These are phyloP conservation scores for Hydroisotoma schaefferi DNA, from an alignment of 2,888 invertebrate genomes.

Conservation along the genomic window DNA sequence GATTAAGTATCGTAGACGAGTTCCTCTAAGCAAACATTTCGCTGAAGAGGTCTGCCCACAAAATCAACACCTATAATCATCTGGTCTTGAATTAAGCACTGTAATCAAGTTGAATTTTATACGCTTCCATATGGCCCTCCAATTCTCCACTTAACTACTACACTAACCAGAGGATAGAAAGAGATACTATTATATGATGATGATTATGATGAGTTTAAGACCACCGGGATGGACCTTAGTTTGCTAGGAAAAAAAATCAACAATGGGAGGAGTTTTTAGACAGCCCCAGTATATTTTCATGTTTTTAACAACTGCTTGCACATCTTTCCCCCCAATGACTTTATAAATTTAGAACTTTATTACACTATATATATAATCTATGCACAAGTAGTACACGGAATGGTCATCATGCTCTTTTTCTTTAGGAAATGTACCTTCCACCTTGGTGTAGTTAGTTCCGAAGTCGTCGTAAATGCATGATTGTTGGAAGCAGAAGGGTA, in stretches of 20 bases:
- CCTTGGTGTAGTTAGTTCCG: no score
- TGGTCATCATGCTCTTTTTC: no score
- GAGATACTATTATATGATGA: background rate
- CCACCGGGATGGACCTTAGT: conserved; percentile 44
- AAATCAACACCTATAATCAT: conserved; percentile 50
- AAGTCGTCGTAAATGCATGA: no score
- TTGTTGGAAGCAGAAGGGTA: no score
- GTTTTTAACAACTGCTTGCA: conserved; percentile 45
- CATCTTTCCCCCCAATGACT: conserved; percentile 46
- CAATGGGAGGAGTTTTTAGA: conserved; percentile 47
- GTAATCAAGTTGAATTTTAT: conserved; percentile 48
- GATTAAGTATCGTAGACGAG: background rate
- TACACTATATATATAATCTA: no score
- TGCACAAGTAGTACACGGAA: no score
- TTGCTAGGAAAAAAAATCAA: conserved; percentile 41
- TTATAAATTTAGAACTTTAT: conserved; percentile 49
- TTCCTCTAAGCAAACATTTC: conserved; percentile 28
- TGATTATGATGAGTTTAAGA: conserved; percentile 26
- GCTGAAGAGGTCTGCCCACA: conserved; percentile 44
- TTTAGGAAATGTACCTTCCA: no score
- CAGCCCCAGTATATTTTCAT: conserved; percentile 47
- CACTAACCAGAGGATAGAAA: background rate
- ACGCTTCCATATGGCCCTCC: conserved; percentile 27
- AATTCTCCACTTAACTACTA: background rate
- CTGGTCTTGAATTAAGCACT: conserved; percentile 49